Conservation (phyloP, 2,113 vertebrate genomes). For the Aythya baeri region DNA sequence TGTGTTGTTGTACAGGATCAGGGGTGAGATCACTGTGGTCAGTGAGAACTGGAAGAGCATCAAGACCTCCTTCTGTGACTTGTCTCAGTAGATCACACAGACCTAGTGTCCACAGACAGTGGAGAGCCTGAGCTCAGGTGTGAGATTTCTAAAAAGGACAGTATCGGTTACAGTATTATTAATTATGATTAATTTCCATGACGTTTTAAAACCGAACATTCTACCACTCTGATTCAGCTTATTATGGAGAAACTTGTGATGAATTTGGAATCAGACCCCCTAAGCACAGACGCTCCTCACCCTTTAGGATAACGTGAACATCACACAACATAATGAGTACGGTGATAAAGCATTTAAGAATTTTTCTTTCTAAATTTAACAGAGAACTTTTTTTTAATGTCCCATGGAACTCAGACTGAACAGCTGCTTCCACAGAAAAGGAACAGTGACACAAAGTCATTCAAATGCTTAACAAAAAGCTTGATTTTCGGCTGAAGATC, state of each 20-base stretch:
- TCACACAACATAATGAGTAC: rapidly evolving
- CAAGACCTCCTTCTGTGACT: neutral
- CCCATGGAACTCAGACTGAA: neutral
- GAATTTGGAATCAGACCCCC: neutral
- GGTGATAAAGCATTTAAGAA: rapidly evolving
- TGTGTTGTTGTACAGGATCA: neutral
- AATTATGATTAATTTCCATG: neutral
- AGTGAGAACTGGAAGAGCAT: neutral
- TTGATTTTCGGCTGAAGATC: neutral
- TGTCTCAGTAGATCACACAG: neutral
- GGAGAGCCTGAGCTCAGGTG: neutral
- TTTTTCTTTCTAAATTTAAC: neutral
- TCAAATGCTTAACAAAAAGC: neutral
- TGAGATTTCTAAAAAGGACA: neutral
- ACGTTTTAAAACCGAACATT: neutral
- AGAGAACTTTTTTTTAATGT: neutral
- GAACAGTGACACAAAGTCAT: neutral
- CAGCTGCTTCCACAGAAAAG: neutral
- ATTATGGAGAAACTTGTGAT: neutral
- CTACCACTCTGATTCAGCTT: neutral
- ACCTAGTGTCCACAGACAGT: neutral
- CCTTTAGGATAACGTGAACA: rapidly evolving
- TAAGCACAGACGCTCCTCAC: neutral
- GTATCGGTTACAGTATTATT: neutral
- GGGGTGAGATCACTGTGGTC: neutral